These are phyloP conservation scores for Nannoperca australis DNA, from an alignment of 2,797 vertebrate genomes.

Conservation along the genomic window DNA sequence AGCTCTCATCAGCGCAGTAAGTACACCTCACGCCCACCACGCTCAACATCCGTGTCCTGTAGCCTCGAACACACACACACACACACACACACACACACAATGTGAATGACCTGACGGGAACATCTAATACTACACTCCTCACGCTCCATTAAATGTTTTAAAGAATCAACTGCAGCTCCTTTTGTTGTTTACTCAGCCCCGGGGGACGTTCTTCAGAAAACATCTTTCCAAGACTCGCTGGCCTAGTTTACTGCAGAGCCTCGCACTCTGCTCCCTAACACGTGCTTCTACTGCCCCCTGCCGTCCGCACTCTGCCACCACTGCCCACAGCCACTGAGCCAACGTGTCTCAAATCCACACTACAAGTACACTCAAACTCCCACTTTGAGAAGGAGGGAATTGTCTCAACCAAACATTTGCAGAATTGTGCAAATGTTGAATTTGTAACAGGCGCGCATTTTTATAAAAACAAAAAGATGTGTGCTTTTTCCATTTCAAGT, in stretches of 20 bases:
- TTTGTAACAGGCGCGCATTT: too few relatives aligned
- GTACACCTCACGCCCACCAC: constrained; percentile 10
- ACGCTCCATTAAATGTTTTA: constrained; percentile 1
- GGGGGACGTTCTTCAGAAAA: constrained; percentile 20
- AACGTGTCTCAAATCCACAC: not conserved
- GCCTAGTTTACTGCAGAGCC: constrained; percentile 30
- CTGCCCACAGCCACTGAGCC: not conserved
- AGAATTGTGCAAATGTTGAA: too few relatives aligned
- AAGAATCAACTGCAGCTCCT: constrained; percentile 23
- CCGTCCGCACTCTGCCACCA: not conserved
- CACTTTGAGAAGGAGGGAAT: too few relatives aligned
- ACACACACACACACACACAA: too few relatives aligned
- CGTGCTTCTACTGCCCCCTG: constrained; percentile 56
- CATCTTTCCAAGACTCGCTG: constrained; percentile 44
- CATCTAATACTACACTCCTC: not conserved
- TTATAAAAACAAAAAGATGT: too few relatives aligned
- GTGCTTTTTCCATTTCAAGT: too few relatives aligned
- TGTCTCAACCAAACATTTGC: too few relatives aligned
- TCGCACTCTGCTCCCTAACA: not conserved
- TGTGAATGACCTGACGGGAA: too few relatives aligned
- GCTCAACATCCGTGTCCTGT: constrained; percentile 22
- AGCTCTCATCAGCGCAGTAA: constrained; percentile 15
- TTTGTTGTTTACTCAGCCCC: constrained; percentile 33
- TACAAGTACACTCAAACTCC: too few relatives aligned
- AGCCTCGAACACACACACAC: not conserved